Evolutionary conservation across 2,888 invertebrate species (phyloP), one percentile per base, ranked within the genome.

Genomic region (Drosophila nr. fundita): DNA sequence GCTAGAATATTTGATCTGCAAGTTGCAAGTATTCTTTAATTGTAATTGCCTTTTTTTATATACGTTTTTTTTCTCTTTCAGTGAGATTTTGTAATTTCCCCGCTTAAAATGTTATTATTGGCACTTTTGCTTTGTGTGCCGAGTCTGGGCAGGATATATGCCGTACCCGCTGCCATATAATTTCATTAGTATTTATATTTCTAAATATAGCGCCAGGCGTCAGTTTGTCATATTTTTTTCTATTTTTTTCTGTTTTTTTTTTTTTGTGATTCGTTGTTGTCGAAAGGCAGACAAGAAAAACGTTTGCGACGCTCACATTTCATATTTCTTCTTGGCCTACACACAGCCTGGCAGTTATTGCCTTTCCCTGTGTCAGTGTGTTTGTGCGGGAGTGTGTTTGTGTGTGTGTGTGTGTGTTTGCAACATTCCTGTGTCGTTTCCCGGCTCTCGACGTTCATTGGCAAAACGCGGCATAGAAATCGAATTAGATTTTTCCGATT

Each of bases 401-500:
- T 30, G 2, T 30, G 45, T 60, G 45, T 70, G 48, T 70, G 40
- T 70, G 42, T 73, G 59, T 68, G 61, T 76, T 52, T 71, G 76
- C 64, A 76, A 73, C 79, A 76, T 76, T 79, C 76, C 79, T 76
- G 66, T 61, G 71, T 54, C 73, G 71, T 74, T 78, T 68, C 55
- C 70, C 32, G 60, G 50, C 69, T 60, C 74, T 58, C 76, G 73
- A 76, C 73, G 83, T 69, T 68, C 83, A 85, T 85, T 82, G 82
- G 84, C 80, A 78, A 87, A 78, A 81, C 85, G 82, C 84, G 83
- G 84, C 85, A 85, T 83, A 85, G 85, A 90, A 91, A 91, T 91
- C 89, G 91, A 91, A 91, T 91, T 91, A 91, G 91, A 91, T 91
- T 90, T 91, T 91, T 91, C 91, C 92, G 91, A 91, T 91, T 91